phyloP scores from a whole-genome alignment of 2,888 invertebrate genomes.

The Allolobophora icterica region DNA sequence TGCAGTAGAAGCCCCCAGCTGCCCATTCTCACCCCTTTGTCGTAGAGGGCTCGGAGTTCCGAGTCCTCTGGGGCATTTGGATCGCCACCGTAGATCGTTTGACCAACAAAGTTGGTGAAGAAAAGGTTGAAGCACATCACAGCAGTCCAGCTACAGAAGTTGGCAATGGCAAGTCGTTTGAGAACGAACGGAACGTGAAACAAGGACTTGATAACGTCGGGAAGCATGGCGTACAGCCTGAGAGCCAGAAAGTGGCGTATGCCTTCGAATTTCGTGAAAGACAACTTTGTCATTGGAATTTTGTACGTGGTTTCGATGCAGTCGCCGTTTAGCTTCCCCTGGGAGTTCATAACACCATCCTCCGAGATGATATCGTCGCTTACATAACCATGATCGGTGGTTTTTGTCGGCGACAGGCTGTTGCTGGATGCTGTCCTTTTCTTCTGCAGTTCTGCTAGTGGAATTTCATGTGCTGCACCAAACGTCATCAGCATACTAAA shows the following conservation, averaged over 20 bases:
- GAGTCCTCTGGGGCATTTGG: constrained; percentile 70
- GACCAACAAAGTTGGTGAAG: constrained; percentile 94
- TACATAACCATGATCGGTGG: constrained; percentile 33
- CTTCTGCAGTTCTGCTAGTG: constrained; percentile 59
- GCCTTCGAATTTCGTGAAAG: constrained; percentile 31
- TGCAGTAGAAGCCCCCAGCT: constrained; percentile 97
- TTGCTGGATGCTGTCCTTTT: background rate
- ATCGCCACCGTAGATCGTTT: constrained; percentile 85
- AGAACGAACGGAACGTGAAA: constrained; percentile 82
- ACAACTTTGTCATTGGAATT: constrained; percentile 37
- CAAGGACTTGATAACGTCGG: constrained; percentile 50
- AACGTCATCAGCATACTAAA: constrained; percentile 82
- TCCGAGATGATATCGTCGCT: constrained; percentile 32
- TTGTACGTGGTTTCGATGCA: background rate
- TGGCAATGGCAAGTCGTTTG: constrained; percentile 85
- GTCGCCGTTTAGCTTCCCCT: background rate
- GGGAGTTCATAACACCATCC: constrained; percentile 1
- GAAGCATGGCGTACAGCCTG: constrained; percentile 42
- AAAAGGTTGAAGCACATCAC: constrained; percentile 94
- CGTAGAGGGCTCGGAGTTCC: constrained; percentile 71
- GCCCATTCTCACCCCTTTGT: constrained; percentile 90
- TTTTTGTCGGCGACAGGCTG: background rate
- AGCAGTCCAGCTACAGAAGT: constrained; percentile 96
- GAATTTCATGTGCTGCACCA: constrained; percentile 88
- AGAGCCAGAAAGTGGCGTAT: constrained; percentile 34